phyloP scores from a whole-genome alignment of 2,113 vertebrate species.

The Oryzias javanicus region DNA sequence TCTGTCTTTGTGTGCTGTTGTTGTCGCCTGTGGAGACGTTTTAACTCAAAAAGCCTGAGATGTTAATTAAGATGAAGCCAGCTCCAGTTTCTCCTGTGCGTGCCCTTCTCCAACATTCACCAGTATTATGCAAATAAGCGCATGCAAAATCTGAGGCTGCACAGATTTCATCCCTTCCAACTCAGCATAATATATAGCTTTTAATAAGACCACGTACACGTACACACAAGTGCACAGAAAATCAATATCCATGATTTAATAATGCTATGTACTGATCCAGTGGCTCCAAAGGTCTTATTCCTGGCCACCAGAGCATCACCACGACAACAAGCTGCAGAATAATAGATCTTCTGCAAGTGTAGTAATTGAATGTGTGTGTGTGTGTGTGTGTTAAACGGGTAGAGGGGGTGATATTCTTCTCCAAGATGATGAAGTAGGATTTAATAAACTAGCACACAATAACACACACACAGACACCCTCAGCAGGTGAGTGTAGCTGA shows the following conservation, averaged over 20 bases:
- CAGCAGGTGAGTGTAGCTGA: conserved; percentile 97
- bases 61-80: conserved; percentile 99
- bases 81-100: conserved; percentile 85
- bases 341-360: conserved; percentile 54
- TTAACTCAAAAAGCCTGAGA: conserved; percentile 89
- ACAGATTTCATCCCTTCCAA: conserved; percentile 91
- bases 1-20: conserved; percentile 28
- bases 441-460: conserved; percentile 53
- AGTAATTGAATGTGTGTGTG: conserved; percentile 63
- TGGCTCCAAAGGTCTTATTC: conserved; percentile 71
- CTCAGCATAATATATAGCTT: conserved; percentile 98
- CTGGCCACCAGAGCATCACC: conserved; percentile 45
- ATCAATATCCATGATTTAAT: conserved; percentile 99
- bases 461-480: conserved; percentile 65
- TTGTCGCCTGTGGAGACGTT: conserved; percentile 76
- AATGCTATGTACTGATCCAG: conserved; percentile 89
- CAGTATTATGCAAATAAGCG: conserved; percentile 95
- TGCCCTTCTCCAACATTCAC: conserved; percentile 84
- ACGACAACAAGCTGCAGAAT: conserved; percentile 47
- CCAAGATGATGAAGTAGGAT: conserved; percentile 63
- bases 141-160: conserved; percentile 82
- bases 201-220: conserved; percentile 87
- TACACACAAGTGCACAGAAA: conserved; percentile 48
- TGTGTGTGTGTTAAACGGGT: conserved; percentile 3
- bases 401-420: conserved; percentile 50